Evolutionary conservation across 2,888 invertebrate genomes (phyloP), one percentile per base, ranked within the genome.

Genomic region (Drosophila seclusa): DNA sequence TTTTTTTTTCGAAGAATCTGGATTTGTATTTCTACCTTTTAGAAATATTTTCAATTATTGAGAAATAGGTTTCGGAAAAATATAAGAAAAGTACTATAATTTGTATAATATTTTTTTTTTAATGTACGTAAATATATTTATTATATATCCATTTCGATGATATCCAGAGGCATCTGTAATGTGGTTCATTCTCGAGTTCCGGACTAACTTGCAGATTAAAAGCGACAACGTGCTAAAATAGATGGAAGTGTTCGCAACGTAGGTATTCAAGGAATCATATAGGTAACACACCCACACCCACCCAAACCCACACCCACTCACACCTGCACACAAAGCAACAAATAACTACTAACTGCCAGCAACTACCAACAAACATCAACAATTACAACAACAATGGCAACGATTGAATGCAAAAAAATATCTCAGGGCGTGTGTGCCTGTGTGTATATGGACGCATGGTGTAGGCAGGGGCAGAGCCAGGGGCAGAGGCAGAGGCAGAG

Each of bases 301-400:
- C 1, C 24, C n/a, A 29, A 24, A 18, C 18, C 7, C 29, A 54
- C 3, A 8, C 11, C 29, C 24, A 13, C 10, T 7, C 11, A 8
- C 10, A n/a, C 32, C 11, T 32, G 11, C 29, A 52, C 16, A 13
- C 18, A 36, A 13, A 21, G 40, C 36, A 18, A 40, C 18, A 52
- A n/a, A 45, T 21, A 34, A 34, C 42, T 61, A 61, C 50, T 60
- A 32, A 24, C 66, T 24, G 58, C 10, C 31, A 66, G 38, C 38
- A 21, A 34, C 11, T 40, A 49, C 11, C 10, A 65, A 10, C 38
- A 16, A 61, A 55, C 57, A 54, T 13, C 49, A 66, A 59, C 67
- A 66, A 59, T 73, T 73, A 67, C 70, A 67, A 60, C 36, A 73
- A 73, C 61, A 68, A 58, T 18, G 24, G 49, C 36, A 61, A 34